phyloP scores from a whole-genome alignment of 2,797 vertebrate genomes.

The Etheostoma nigrum region DNA sequence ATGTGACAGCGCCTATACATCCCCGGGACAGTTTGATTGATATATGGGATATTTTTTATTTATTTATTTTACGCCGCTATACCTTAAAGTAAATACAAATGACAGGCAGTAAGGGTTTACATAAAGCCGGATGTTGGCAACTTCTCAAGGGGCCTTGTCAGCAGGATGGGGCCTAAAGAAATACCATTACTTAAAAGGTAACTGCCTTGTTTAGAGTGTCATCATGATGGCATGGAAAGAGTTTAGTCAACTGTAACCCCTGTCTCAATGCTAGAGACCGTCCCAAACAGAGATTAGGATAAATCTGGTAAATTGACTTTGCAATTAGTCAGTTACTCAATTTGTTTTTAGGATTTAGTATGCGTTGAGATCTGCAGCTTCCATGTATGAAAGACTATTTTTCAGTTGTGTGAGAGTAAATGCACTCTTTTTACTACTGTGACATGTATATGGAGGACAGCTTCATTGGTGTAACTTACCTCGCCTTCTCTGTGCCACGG shows the following conservation, averaged over 20 bases:
- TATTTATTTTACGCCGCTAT: constrained; percentile 26
- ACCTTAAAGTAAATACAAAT: constrained; percentile 57
- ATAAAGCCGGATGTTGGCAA: constrained; percentile 59
- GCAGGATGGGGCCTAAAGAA: constrained; percentile 27
- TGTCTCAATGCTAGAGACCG: background rate
- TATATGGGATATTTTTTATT: constrained; percentile 46
- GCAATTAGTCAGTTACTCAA: too few species aligned
- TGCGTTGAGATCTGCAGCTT: background rate
- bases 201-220: constrained; percentile 38
- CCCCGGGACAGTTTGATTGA: constrained; percentile 57
- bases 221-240: constrained; percentile 26
- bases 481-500: constrained; percentile 97
- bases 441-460: background rate
- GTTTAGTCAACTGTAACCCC: constrained; percentile 1
- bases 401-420: background rate
- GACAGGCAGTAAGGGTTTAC: constrained; percentile 54
- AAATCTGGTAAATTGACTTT: background rate
- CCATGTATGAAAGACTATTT: background rate
- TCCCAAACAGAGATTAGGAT: background rate
- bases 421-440: background rate
- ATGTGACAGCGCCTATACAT: constrained; percentile 67
- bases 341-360: background rate
- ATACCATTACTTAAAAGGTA: constrained; percentile 54
- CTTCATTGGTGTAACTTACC: constrained; percentile 79
- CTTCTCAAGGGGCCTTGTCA: constrained; percentile 25